phyloP scores from a whole-genome alignment of 2,113 vertebrate genomes.

The Thunnus thynnus region DNA sequence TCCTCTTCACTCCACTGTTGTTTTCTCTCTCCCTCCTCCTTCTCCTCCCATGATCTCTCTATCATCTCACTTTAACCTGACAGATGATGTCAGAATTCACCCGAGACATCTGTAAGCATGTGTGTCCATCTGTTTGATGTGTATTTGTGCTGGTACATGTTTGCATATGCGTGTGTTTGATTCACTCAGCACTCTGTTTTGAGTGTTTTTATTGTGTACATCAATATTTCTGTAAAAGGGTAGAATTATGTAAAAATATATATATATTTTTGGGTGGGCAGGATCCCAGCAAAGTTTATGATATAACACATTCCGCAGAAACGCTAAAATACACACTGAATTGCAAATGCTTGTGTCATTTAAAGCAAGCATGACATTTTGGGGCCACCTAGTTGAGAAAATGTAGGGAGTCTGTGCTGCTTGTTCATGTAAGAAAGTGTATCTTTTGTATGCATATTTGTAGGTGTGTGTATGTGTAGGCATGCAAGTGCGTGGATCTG shows the following conservation, averaged over 20 bases:
- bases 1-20: not conserved
- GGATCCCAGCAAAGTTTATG: constrained; percentile 23
- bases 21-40: not conserved
- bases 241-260: not conserved
- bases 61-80: constrained; percentile 12
- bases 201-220: not conserved
- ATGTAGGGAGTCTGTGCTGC: not conserved
- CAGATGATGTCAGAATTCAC: constrained; percentile 45
- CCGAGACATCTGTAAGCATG: constrained; percentile 25
- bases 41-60: not conserved
- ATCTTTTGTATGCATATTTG: not conserved
- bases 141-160: constrained; percentile 1
- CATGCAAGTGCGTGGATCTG: constrained; percentile 45
- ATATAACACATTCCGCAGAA: constrained; percentile 22
- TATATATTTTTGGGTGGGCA: not conserved
- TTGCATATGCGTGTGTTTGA: constrained; percentile 15
- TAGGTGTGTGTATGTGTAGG: constrained; percentile 17
- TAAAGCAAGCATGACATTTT: constrained; percentile 33
- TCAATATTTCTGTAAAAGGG: constrained; percentile 21
- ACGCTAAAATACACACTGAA: not conserved
- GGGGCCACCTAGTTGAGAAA: constrained; percentile 17
- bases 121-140: constrained; percentile 57
- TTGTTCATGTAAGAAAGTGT: not conserved
- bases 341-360: constrained; percentile 8
- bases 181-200: not conserved